These are phyloP conservation scores for Furnarius figulus DNA, from an alignment of 2,113 vertebrate species.

Conservation along the genomic window DNA sequence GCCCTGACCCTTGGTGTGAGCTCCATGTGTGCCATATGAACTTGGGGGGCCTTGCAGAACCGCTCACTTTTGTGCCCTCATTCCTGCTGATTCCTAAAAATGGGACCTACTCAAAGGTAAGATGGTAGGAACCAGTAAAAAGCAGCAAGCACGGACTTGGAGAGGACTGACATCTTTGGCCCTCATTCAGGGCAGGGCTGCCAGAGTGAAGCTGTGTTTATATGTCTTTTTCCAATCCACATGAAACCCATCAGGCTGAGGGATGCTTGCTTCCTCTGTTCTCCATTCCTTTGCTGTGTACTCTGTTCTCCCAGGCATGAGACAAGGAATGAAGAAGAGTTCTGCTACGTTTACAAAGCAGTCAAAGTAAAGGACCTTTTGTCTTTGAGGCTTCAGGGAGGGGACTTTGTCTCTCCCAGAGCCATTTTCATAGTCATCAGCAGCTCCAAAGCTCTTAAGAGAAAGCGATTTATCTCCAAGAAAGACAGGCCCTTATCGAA, in stretches of 20 bases:
- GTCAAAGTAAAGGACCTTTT: neutral
- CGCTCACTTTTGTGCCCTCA: neutral
- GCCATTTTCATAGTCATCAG: neutral
- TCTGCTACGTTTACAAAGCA: neutral
- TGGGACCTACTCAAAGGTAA: neutral
- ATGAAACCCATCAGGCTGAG: neutral
- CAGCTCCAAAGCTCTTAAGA: neutral
- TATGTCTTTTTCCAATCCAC: neutral
- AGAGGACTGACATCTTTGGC: neutral
- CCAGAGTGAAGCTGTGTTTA: neutral
- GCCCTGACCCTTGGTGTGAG: neutral
- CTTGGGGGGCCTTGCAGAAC: neutral
- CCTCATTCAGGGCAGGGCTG: neutral
- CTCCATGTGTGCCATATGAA: neutral
- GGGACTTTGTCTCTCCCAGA: neutral
- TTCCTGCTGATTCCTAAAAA: neutral
- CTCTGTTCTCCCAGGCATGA: accelerated
- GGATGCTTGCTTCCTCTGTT: neutral
- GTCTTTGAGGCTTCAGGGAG: neutral
- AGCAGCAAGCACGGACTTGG: neutral
- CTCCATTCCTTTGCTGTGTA: neutral
- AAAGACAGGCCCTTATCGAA: neutral
- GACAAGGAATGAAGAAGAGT: neutral
- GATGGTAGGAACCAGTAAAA: neutral
- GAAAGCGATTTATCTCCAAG: neutral